These are phyloP conservation scores for Notothenia rossii DNA, from an alignment of 2,113 vertebrate species.

Conservation along the genomic window DNA sequence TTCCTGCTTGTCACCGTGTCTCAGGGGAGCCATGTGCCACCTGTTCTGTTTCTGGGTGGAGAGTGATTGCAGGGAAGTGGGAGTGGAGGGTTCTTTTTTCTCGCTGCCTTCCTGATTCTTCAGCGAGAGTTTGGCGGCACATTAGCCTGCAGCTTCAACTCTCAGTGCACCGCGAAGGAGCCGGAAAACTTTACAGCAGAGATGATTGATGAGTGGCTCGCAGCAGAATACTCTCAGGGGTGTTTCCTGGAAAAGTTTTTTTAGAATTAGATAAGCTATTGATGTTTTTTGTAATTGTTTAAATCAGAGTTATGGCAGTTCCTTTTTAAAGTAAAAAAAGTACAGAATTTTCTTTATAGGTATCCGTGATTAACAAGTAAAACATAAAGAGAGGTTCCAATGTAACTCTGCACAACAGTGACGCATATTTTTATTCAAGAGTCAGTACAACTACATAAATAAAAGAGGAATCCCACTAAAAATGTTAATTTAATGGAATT, in stretches of 20 bases:
- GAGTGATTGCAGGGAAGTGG: slow-evolving; percentile 53
- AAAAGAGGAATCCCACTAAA: background rate
- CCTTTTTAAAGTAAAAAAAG: background rate
- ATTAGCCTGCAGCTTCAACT: slow-evolving; percentile 54
- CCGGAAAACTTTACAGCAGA: slow-evolving; percentile 48
- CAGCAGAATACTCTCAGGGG: slow-evolving; percentile 37
- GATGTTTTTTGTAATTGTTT: background rate
- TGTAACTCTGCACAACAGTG: background rate
- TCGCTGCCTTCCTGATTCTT: slow-evolving; percentile 39
- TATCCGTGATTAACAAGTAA: background rate
- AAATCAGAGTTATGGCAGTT: background rate
- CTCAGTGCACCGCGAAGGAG: slow-evolving; percentile 48
- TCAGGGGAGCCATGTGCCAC: slow-evolving; percentile 68
- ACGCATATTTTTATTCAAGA: background rate
- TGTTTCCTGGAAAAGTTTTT: slow-evolving; percentile 44
- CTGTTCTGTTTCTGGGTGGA: slow-evolving; percentile 65
- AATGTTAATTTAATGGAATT: background rate
- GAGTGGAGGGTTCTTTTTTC: slow-evolving; percentile 26
- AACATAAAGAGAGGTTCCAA: background rate
- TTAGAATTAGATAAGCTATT: slow-evolving; percentile 22
- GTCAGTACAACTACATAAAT: too few species aligned
- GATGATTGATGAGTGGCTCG: slow-evolving; percentile 66
- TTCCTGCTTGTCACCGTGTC: slow-evolving; percentile 70
- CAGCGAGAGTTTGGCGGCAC: slow-evolving; percentile 42
- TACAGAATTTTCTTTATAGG: background rate